These are phyloP conservation scores for Cyaniris semiargus DNA, from an alignment of 2,888 invertebrate genomes.

Conservation along the genomic window DNA sequence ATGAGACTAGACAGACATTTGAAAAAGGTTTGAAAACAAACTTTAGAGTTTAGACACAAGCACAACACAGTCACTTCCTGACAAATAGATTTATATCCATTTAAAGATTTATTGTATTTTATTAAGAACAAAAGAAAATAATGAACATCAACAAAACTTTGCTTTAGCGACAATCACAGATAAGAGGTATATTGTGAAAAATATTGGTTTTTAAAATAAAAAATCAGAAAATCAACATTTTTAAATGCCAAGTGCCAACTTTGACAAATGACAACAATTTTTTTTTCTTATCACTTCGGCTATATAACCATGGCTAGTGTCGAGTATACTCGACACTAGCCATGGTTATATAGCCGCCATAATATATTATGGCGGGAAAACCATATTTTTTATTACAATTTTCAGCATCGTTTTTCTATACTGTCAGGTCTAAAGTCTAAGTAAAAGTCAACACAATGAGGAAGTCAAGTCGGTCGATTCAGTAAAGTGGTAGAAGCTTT, in stretches of 20 bases:
- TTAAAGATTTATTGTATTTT: background rate
- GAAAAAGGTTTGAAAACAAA: background rate
- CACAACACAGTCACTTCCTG: background rate
- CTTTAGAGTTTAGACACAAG: background rate
- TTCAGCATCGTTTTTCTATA: too few species aligned
- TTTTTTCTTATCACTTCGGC: too few species aligned
- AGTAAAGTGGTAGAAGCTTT: too few species aligned
- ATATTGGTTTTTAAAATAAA: background rate
- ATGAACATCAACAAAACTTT: background rate
- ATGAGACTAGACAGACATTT: background rate
- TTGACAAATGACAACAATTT: conserved; percentile 1
- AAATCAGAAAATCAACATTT: background rate
- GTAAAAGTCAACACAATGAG: too few species aligned
- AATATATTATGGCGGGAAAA: too few species aligned
- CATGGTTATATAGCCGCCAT: too few species aligned
- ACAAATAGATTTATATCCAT: background rate
- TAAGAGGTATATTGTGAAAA: background rate
- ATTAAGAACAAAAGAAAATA: background rate
- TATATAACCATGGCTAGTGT: too few species aligned
- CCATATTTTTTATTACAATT: too few species aligned
- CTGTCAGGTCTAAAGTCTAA: too few species aligned
- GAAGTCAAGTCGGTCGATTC: too few species aligned
- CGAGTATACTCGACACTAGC: too few species aligned
- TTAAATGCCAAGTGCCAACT: background rate
- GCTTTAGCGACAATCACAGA: background rate